Evolutionary conservation across 2,797 vertebrate species (phyloP), one percentile per base, ranked within the genome.

Genomic region (Botia almorhae): DNA sequence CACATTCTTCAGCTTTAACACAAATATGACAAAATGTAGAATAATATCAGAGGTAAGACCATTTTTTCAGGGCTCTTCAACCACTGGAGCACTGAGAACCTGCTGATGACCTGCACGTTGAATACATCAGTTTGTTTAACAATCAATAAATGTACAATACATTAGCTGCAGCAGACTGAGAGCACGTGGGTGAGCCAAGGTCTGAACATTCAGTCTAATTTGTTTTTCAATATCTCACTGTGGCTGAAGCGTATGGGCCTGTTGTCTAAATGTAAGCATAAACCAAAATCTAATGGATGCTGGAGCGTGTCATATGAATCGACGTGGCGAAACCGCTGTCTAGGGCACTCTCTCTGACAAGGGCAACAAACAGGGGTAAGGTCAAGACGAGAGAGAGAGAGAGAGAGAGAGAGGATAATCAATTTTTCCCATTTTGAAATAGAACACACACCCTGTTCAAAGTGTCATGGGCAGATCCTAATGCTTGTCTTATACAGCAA

Each of bases 271-370:
- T 80, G 76, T 79, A 75, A 81, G 63, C 46, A 48, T n/a, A 78
- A 75, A 77, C 69, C 64, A 64, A 71, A 63, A 78, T 69, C 58
- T 8, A 74, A 78, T 76, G 68, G 75, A 83, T 74, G 80, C 69
- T 69, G 43, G 69, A 83, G 82, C 86, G 36, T 83, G 82, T 83
- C 84, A 82, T 69, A 67, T 71, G 63, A 82, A 81, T 72, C 67
- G 69, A 84, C 75, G 53, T 69, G 64, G 82, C 53, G 67, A 84
- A 82, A 81, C 84, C n/a, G n/a, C 78, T 81, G 77, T 82, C 71
- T 74, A 55, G 55, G 75, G 58, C 53, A 71, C 21, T 33, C 29
- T 76, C 69, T 61, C 68, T 75, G 82, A 83, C 81, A 76, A 84
- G 82, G 81, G 56, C 78, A 69, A 64, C 1, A 7, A 14, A 36